Conservation (phyloP, 2,113 vertebrate species). For the Myrmophylax atrothorax region DNA sequence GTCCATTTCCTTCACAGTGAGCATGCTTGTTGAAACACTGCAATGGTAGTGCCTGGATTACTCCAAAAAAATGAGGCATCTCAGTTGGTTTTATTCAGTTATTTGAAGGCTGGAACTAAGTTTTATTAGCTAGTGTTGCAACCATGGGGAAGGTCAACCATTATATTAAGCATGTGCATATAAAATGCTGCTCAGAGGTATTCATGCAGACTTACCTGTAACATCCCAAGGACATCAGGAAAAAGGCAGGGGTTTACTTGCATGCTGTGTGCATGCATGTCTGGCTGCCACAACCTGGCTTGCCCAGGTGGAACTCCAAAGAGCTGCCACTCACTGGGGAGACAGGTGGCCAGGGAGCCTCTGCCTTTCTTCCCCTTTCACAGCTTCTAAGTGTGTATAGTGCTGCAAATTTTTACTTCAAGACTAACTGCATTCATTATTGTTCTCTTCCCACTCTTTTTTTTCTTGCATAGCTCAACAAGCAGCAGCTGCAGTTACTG, state of each 20-base stretch:
- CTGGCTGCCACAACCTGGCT: background rate
- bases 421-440: background rate
- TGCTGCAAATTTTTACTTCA: background rate
- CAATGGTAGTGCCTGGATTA: background rate
- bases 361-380: too few relatives aligned
- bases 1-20: background rate
- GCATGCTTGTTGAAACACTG: background rate
- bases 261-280: rapidly evolving
- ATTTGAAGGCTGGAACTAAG: background rate
- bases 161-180: background rate
- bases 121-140: background rate
- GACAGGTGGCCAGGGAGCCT: background rate
- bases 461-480: constrained; percentile 84
- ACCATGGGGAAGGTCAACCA: background rate
- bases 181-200: background rate
- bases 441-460: background rate
- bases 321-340: background rate
- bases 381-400: background rate
- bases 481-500: constrained; percentile 90
- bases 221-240: background rate
- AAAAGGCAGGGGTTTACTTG: background rate
- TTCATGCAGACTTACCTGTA: background rate
- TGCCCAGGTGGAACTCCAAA: background rate
- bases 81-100: background rate
- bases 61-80: background rate